Evolutionary conservation across 2,797 vertebrate species (phyloP).

Genomic region (Sciaenops ocellatus): DNA sequence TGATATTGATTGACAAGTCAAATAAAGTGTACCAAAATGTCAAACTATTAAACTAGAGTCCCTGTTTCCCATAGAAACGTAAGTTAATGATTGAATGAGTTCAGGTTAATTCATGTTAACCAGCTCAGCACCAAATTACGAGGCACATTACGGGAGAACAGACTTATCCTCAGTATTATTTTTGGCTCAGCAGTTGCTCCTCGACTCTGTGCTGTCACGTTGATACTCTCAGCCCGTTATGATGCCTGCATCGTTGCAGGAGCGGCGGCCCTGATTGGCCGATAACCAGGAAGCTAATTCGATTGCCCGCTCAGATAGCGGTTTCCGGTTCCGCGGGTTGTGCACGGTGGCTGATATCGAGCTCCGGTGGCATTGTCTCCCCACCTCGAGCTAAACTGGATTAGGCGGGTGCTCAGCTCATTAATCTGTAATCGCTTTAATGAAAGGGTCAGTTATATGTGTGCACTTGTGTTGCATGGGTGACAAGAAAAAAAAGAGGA

Average conservation of each 20-base stretch:
- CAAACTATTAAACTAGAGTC: background rate
- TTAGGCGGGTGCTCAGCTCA: slow-evolving; percentile 70
- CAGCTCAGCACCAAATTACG: background rate
- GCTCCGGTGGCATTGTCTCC: slow-evolving; percentile 45
- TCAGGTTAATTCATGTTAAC: background rate
- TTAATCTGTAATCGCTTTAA: slow-evolving; percentile 80
- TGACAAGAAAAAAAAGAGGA: slow-evolving; percentile 7
- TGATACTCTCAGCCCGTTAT: slow-evolving; percentile 12
- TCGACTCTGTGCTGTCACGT: background rate
- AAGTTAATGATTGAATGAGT: background rate
- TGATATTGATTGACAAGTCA: background rate
- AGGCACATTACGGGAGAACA: background rate
- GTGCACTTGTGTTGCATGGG: slow-evolving; percentile 15
- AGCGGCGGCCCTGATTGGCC: slow-evolving; percentile 36
- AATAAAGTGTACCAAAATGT: background rate
- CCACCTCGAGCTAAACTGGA: slow-evolving; percentile 65
- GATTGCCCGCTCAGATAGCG: slow-evolving; percentile 24
- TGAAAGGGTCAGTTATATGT: slow-evolving; percentile 49
- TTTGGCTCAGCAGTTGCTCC: background rate
- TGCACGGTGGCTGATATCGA: slow-evolving; percentile 10
- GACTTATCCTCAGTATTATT: background rate
- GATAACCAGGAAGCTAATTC: slow-evolving; percentile 49
- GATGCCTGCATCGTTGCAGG: slow-evolving; percentile 2
- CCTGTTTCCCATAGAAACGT: background rate
- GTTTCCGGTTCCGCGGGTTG: slow-evolving; percentile 24